Evolutionary conservation across 1,140 invertebrate genomes (phyloP).

Genomic region (Brachionus sp.): DNA sequence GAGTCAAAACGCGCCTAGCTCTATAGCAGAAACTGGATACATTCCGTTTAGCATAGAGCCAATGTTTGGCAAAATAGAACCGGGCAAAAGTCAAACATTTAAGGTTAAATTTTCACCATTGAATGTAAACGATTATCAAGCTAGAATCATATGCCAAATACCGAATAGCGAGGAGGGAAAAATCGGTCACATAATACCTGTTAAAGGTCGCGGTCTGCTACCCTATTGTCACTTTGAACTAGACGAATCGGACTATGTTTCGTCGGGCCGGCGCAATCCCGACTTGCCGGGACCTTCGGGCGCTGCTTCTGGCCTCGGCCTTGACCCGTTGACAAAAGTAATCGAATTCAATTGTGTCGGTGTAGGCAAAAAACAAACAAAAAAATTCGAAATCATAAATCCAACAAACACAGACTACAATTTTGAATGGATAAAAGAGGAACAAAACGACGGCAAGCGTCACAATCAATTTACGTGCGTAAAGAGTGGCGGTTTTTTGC

Average conservation of each 20-base stretch:
- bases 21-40: constrained; percentile 51
- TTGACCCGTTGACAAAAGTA: constrained; percentile 58
- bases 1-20: constrained; percentile 8
- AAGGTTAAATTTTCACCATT: constrained; percentile 58
- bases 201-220: constrained; percentile 56
- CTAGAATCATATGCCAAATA: constrained; percentile 53
- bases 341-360: constrained; percentile 58
- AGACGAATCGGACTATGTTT: constrained; percentile 58
- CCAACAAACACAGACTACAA: constrained; percentile 56
- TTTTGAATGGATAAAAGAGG: constrained; percentile 56
- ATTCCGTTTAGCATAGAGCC: constrained; percentile 57
- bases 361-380: constrained; percentile 49
- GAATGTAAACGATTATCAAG: constrained; percentile 58
- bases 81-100: constrained; percentile 53
- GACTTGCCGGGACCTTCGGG: constrained; percentile 55
- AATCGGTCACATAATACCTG: constrained; percentile 52
- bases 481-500: neutral
- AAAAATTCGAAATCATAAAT: constrained; percentile 57
- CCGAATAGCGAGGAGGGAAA: neutral
- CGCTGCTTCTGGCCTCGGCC: constrained; percentile 53
- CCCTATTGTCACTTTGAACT: constrained; percentile 61
- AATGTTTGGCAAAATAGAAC: constrained; percentile 52
- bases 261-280: constrained; percentile 53
- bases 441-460: constrained; percentile 55
- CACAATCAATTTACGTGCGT: constrained; percentile 46